Conservation (phyloP, 2,113 vertebrate genomes). For the Budorcas taxicolor region DNA sequence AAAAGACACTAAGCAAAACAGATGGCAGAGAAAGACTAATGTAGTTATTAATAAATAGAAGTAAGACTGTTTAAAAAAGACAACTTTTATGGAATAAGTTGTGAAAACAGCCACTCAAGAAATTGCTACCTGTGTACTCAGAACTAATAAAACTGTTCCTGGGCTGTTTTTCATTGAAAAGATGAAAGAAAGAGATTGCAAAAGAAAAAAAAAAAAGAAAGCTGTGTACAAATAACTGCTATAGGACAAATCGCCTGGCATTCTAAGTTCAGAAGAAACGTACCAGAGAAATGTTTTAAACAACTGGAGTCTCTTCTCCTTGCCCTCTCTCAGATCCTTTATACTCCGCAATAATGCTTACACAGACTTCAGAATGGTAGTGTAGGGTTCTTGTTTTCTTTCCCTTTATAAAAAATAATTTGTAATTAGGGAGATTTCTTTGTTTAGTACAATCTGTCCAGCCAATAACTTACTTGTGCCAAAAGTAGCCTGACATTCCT, state of each 20-base stretch:
- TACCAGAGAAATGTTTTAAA: neutral
- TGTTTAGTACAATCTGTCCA: slow-evolving; percentile 27
- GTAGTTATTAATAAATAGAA: neutral
- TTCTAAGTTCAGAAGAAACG: neutral
- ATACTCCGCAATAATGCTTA: neutral
- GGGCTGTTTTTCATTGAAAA: slow-evolving; percentile 7
- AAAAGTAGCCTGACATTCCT: neutral
- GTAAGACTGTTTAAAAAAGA: neutral
- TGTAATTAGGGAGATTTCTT: slow-evolving; percentile 22
- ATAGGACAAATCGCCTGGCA: neutral
- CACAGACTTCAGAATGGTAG: neutral
- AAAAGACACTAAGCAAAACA: neutral
- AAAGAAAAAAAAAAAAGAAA: neutral
- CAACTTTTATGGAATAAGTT: neutral
- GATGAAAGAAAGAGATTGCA: neutral
- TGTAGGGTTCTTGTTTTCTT: neutral
- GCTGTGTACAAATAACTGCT: neutral
- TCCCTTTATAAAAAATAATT: neutral
- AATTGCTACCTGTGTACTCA: neutral
- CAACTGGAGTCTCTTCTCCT: neutral
- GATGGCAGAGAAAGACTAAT: neutral
- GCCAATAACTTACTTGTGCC: neutral
- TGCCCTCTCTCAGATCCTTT: neutral
- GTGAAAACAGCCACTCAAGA: neutral
- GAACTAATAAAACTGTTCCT: neutral